A percentile compares a stretch with the other conserved stretches of the same genome.
Evolutionary conservation across 2,113 vertebrate genomes (phyloP).

Genomic region (Motacilla tschutschensis): DNA sequence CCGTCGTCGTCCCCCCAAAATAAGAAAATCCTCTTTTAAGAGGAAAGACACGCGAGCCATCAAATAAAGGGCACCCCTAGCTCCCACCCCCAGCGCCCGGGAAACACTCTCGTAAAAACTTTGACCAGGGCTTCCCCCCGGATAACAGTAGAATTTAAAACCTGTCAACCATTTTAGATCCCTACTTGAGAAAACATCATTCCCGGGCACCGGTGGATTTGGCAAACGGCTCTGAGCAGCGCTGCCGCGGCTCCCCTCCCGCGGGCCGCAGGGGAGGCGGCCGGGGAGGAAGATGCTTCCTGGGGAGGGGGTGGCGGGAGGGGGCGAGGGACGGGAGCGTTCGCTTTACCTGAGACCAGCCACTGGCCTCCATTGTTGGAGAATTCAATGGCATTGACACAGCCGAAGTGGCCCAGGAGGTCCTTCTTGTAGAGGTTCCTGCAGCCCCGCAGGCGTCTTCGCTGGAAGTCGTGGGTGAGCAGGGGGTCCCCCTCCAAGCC

Average conservation of each 20-base stretch:
- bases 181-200: constrained; percentile 37
- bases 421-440: constrained; percentile 94
- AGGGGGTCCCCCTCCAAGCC: constrained; percentile 86
- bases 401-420: constrained; percentile 96
- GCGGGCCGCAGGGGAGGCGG: constrained; percentile 6
- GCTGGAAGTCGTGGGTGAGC: constrained; percentile 94
- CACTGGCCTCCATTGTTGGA: constrained; percentile 96
- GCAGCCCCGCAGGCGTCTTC: constrained; percentile 89
- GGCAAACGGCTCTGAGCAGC: background rate
- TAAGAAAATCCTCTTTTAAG: background rate
- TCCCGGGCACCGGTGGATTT: background rate
- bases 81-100: background rate
- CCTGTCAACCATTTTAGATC: constrained; percentile 80
- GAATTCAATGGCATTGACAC: constrained; percentile 99
- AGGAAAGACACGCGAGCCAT: background rate
- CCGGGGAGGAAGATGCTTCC: background rate
- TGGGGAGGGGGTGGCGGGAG: constrained; percentile 12
- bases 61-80: background rate
- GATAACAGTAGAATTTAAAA: constrained; percentile 49
- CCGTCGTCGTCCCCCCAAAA: background rate
- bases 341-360: constrained; percentile 92
- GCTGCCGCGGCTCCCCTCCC: constrained; percentile 41
- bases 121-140: background rate
- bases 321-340: constrained; percentile 16
- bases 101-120: constrained; percentile 37